Conservation (phyloP, 2,797 vertebrate species). For the Kryptopterus vitreolus region DNA sequence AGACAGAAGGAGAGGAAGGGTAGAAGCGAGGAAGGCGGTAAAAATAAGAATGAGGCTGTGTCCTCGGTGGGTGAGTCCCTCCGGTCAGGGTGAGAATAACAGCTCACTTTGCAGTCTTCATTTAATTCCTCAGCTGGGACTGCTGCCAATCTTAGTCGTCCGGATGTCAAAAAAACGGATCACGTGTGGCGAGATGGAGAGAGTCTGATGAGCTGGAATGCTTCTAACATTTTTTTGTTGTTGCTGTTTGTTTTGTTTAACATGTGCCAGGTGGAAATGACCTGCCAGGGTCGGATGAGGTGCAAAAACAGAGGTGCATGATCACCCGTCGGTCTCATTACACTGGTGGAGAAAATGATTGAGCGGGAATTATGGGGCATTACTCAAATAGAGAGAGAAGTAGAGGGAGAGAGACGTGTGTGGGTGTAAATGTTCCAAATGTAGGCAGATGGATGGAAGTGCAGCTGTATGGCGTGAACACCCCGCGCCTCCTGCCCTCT, state of each 20-base stretch:
- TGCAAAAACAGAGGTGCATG: slow-evolving; percentile 12
- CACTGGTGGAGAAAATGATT: slow-evolving; percentile 35
- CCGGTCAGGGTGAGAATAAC: slow-evolving; percentile 48
- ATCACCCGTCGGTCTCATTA: slow-evolving; percentile 34
- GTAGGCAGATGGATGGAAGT: slow-evolving; percentile 59
- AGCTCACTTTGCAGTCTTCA: slow-evolving; percentile 45
- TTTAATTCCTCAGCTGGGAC: slow-evolving; percentile 55
- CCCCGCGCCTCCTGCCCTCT: slow-evolving; percentile 23
- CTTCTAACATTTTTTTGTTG: slow-evolving; percentile 21
- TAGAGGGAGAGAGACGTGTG: slow-evolving; percentile 49
- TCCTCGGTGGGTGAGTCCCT: slow-evolving; percentile 60
- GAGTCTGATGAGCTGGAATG: slow-evolving; percentile 29
- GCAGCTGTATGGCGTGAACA: slow-evolving; percentile 24
- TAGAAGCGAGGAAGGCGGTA: slow-evolving; percentile 55
- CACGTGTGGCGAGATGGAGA: slow-evolving; percentile 3
- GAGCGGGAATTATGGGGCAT: slow-evolving; percentile 40
- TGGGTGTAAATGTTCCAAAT: slow-evolving; percentile 58
- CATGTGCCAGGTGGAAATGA: slow-evolving; percentile 31
- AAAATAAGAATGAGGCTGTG: slow-evolving; percentile 65
- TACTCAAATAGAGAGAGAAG: slow-evolving; percentile 10
- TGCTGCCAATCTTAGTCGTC: slow-evolving; percentile 47
- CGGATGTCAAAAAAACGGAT: slow-evolving; percentile 18
- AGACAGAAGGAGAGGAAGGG: slow-evolving; percentile 27
- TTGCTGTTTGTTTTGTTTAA: slow-evolving; percentile 10
- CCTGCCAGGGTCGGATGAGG: slow-evolving; percentile 20